Base-by-base conservation (phyloP, 1,140 invertebrate species). In the Triops cancriformis region DNA sequence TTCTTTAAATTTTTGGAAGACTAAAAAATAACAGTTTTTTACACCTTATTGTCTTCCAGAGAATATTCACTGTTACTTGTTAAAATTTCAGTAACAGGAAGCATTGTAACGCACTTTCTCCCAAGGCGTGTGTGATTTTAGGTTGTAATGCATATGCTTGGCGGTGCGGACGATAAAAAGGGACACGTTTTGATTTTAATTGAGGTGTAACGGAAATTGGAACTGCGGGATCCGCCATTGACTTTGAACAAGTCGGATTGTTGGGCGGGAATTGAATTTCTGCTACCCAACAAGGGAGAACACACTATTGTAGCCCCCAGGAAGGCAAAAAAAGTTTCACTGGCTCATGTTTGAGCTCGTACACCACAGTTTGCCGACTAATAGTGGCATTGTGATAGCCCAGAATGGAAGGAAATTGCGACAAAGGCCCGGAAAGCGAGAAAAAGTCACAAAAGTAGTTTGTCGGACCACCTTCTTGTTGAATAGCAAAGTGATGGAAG, bases 141-240 rank as follows among this genome's bases (percentile, higher is more conserved):
- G n/a, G n/a, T n/a, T n/a, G n/a, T n/a, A n/a, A n/a, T n/a, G n/a
- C n/a, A n/a, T n/a, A n/a, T n/a, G n/a, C 31, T 64, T 64, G 7
- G 14, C 10, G n/a, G 51, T 11, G 43, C 11, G 43, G 18, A 45
- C 43, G 18, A 45, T 45, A 45, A 45, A 18, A 45, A 18, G 18
- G 43, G 18, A 45, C 43, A 45, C 11, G 23, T 64, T 64, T 64
- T 18, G 23, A n/a, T 64, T 64, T 64, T 64, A 64, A 64, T 64
- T 64, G 51, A 64, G 51, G 51, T 64, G n/a, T 64, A 64, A 64
- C 51, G 51, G 51, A 64, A 64, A 64, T 64, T 64, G 51, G 51
- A 64, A 18, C 14, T 64, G n/a, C 51, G 23, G 51, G 51, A 64
- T 6, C 10, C 51, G 23, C 45, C 4, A 64, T 64, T 64, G n/a